Conservation (phyloP, 2,797 vertebrate genomes). For the Acropternis orthonyx region DNA sequence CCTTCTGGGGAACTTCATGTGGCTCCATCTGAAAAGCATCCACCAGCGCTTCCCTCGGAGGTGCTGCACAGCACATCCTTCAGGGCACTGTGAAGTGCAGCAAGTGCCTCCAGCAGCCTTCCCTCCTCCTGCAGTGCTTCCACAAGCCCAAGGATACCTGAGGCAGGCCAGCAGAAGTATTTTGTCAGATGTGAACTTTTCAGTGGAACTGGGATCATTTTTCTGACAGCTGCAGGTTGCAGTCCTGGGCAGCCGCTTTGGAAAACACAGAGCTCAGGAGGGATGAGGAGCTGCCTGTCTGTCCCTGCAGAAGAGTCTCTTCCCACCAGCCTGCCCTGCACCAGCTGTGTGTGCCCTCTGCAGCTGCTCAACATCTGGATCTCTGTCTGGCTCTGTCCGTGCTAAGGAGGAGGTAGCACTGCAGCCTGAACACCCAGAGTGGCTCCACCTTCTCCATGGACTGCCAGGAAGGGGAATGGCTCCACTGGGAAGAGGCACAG, state of each 20-base stretch:
- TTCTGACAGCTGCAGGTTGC: neutral
- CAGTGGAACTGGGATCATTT: fast-evolving
- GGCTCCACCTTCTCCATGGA: neutral
- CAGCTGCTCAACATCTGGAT: neutral
- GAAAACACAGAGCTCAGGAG: fast-evolving
- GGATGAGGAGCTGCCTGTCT: neutral
- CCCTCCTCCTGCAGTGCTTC: neutral
- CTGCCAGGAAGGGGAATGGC: neutral
- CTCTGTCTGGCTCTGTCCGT: neutral
- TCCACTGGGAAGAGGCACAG: neutral
- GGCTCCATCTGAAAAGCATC: neutral
- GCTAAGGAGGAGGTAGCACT: fast-evolving
- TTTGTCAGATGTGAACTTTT: neutral
- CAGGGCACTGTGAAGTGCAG: fast-evolving
- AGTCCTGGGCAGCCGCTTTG: neutral
- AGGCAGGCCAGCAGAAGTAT: neutral
- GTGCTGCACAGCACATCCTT: neutral
- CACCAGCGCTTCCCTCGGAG: neutral
- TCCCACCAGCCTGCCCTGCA: neutral
- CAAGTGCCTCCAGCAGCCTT: neutral
- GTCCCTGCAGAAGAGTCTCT: neutral
- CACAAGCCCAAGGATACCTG: neutral
- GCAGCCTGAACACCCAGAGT: neutral
- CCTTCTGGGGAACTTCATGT: neutral
- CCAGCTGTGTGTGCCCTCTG: neutral